Percentiles rank a stretch among this genome's conserved stretches.
These are phyloP conservation scores for Thysanoteuthis rhombus DNA, from an alignment of 2,888 invertebrate genomes.

Conservation along the genomic window DNA sequence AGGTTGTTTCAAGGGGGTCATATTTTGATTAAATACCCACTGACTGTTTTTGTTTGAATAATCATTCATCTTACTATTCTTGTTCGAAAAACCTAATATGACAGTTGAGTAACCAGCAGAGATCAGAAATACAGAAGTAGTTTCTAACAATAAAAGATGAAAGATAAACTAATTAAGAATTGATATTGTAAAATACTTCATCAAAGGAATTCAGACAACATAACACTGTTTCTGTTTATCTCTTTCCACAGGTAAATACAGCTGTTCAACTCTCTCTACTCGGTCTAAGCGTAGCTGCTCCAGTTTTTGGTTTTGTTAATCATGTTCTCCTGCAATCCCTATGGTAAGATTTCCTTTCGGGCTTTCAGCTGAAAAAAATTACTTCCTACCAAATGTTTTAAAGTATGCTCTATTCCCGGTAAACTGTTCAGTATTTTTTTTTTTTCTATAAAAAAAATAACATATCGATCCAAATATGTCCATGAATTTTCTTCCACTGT, in stretches of 20 bases:
- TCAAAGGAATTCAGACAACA: neutral
- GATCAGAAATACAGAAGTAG: too few species aligned
- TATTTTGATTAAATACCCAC: too few species aligned
- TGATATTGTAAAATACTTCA: neutral
- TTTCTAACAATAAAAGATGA: too few species aligned
- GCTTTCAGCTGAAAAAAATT: neutral
- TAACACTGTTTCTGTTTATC: neutral
- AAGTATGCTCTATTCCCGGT: neutral
- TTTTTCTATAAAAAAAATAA: too few species aligned
- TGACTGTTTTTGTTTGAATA: neutral
- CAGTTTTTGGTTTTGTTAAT: constrained; percentile 86
- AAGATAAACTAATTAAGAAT: neutral
- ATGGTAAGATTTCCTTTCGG: constrained; percentile 71
- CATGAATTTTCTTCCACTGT: too few species aligned
- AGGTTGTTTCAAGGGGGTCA: too few species aligned
- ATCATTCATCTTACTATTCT: too few species aligned
- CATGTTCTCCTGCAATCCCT: constrained; percentile 82
- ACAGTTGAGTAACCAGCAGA: too few species aligned
- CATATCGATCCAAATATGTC: too few species aligned
- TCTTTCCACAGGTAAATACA: constrained; percentile 76
- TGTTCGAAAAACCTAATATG: too few species aligned
- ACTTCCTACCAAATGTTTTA: neutral
- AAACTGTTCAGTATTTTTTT: too few species aligned
- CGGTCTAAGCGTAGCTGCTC: constrained; percentile 87
- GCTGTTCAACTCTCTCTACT: constrained; percentile 86